Evolutionary conservation across 2,888 invertebrate species (phyloP), one percentile per base, ranked within the genome.

Genomic region (Hoplodrina blanda): DNA sequence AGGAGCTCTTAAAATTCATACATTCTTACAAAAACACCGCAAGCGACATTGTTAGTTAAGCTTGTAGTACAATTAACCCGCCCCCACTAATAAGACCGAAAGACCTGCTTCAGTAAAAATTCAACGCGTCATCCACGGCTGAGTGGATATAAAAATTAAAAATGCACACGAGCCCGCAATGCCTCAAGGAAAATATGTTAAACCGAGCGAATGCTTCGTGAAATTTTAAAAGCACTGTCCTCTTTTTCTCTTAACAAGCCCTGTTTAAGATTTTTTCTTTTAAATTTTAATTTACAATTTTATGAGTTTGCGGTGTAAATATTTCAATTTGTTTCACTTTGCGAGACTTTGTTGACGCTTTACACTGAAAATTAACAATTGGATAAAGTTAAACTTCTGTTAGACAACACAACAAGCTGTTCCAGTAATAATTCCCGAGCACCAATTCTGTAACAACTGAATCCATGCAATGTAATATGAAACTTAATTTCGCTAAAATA

Each of bases 141-240:
- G 89, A 88, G 90, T 88, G 91, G 92, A 83, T 88, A 91, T 95
- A 91, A 95, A 94, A 91, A 94, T 95, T 95, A 95, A 95, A 95
- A 91, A 94, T 94, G 95, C 94, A 95, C 95, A 94, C 92, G 87
- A 88, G 90, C 81, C 88, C 83, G 82, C 86, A 86, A 86, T 87
- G 92, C 93, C 93, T 93, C 91, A 92, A 94, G 94, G 93, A 95
- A 95, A 94, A 92, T 89, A 91, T 92, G 92, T 90, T 90, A 83
- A 88, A 81, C 88, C 83, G 82, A 85, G 87, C 86, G 85, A 87
- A 89, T 82, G 78, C 78, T 83, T 88, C 83, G 76, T 91, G 82
- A 91, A 92, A 91, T 87, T 91, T 92, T 92, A 87, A 90, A 90
- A 76, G 69, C 78, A 81, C 76, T 81, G 81, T 83, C 81, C 78